These are phyloP conservation scores for Brachionus sp. DNA, from an alignment of 1,140 invertebrate species.

Conservation along the genomic window DNA sequence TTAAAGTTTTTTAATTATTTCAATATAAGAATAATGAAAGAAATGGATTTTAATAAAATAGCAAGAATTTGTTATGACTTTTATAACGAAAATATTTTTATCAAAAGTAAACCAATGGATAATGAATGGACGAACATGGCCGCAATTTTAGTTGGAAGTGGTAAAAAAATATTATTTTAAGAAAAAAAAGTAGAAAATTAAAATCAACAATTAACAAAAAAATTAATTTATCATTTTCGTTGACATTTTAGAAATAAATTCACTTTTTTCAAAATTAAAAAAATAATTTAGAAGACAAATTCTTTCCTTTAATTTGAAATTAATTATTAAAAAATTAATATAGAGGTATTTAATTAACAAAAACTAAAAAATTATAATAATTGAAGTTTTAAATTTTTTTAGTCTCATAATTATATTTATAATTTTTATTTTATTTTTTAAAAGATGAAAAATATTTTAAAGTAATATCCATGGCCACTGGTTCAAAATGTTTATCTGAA, in stretches of 20 bases:
- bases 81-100: conserved; percentile 66
- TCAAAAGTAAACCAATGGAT: conserved; percentile 72
- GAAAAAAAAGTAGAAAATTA: not conserved
- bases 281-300: no score
- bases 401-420: not conserved
- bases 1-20: not conserved
- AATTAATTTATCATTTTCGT: no score
- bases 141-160: conserved; percentile 65
- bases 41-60: conserved; percentile 59
- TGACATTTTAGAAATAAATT: no score
- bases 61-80: conserved; percentile 64
- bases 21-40: not conserved
- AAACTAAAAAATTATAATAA: not conserved
- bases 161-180: no score
- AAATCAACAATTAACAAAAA: not conserved
- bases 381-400: not conserved
- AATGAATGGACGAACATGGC: conserved; percentile 80
- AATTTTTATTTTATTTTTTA: conserved; percentile 21
- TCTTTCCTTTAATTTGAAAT: no score
- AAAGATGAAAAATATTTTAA: conserved; percentile 55
- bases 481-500: conserved; percentile 81
- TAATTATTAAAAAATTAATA: no score
- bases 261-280: no score
- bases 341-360: no score
- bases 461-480: conserved; percentile 77